phyloP scores from a whole-genome alignment of 1,140 invertebrate species.

The Andrena cerasifolii region DNA sequence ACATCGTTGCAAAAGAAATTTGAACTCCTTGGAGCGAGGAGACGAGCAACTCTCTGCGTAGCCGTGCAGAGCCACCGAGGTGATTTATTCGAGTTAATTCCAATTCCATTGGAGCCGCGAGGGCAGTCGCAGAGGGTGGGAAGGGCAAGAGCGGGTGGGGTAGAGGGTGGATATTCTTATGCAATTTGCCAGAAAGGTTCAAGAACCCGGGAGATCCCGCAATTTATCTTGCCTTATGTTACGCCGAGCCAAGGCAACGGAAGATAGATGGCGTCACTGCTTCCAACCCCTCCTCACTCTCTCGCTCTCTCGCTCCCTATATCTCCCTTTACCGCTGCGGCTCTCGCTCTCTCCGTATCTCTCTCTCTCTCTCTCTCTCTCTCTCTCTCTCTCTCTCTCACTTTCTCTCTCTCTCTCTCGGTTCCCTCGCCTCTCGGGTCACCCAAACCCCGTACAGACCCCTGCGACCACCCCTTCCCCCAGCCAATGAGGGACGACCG shows the following conservation, averaged over 20 bases:
- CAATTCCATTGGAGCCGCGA: conserved; percentile 83
- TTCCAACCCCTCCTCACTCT: conserved; percentile 72
- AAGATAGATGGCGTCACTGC: conserved; percentile 83
- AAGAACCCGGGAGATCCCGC: conserved; percentile 83
- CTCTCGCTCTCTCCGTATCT: conserved; percentile 41
- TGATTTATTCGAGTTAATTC: conserved; percentile 84
- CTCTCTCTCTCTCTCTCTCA: conserved; percentile 49
- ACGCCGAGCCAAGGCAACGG: conserved; percentile 83
- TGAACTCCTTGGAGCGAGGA: conserved; percentile 69
- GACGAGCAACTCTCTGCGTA: conserved; percentile 69
- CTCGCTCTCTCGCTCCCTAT: conserved; percentile 38
- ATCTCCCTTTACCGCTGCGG: conserved; percentile 34
- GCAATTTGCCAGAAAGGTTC: conserved; percentile 84
- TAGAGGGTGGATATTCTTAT: conserved; percentile 82
- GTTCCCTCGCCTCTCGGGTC: conserved; percentile 61
- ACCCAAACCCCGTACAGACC: conserved; percentile 71
- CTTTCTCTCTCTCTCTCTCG: conserved; percentile 38
- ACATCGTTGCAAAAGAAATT: conserved; percentile 78
- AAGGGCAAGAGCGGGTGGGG: conserved; percentile 61
- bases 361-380: conserved; percentile 47
- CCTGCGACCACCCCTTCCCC: conserved; percentile 81
- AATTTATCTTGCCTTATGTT: conserved; percentile 84
- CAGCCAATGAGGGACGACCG: conserved; percentile 83
- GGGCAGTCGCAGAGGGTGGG: conserved; percentile 64
- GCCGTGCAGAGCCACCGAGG: conserved; percentile 75